A percentile compares a stretch with the other conserved stretches of the same genome.
Conservation (phyloP, 2,797 vertebrate species). For the Bufotes viridis region DNA sequence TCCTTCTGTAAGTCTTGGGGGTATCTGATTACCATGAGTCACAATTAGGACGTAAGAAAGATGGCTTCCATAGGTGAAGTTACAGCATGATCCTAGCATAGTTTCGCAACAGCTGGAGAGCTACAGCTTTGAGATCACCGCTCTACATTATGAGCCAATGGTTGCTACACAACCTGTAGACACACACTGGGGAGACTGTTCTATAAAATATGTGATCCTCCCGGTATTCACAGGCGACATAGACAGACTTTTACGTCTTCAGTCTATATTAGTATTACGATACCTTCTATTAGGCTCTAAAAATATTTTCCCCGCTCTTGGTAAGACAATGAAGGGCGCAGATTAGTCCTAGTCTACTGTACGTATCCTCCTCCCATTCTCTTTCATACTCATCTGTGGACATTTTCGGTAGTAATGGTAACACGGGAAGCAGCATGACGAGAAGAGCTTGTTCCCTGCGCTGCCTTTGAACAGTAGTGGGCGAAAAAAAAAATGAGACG, state of each 20-base stretch:
- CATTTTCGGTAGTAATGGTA: slow-evolving; percentile 1
- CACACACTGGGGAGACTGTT: neutral
- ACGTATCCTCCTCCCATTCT: slow-evolving; percentile 27
- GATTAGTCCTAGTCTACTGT: neutral
- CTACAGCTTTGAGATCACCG: neutral
- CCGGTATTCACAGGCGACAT: neutral
- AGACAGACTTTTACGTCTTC: neutral
- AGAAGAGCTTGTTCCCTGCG: slow-evolving; percentile 15
- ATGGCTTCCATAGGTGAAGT: no score
- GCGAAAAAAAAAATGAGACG: slow-evolving; percentile 34
- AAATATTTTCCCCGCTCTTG: neutral
- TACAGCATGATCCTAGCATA: no score
- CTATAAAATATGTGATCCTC: neutral
- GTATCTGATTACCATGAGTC: no score
- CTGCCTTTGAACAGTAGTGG: slow-evolving; percentile 30
- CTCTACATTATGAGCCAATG: neutral
- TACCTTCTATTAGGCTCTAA: slow-evolving; percentile 30
- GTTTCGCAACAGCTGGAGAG: neutral
- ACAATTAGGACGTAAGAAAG: no score
- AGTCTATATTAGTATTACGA: slow-evolving; percentile 20
- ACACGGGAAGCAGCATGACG: neutral
- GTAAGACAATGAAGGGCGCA: slow-evolving; percentile 23
- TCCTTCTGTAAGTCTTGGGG: no score
- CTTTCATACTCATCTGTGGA: slow-evolving; percentile 2
- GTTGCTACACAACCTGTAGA: neutral